phyloP scores from a whole-genome alignment of 2,888 invertebrate genomes.

The Tribolium freemani region DNA sequence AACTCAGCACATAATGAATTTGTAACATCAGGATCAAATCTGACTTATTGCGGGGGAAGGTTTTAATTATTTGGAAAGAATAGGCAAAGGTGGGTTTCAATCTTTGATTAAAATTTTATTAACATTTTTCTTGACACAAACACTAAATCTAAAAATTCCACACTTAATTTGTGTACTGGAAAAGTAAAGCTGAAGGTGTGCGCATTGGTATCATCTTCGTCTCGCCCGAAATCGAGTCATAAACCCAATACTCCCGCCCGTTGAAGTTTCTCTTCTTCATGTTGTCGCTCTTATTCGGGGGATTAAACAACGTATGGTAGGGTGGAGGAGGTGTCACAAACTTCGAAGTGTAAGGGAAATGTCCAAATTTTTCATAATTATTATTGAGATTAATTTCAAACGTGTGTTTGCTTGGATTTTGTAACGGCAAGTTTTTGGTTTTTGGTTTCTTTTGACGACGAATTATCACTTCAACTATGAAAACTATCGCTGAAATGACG shows the following conservation, averaged over 20 bases:
- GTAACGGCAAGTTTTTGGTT: constrained; percentile 1
- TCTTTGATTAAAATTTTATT: too few relatives aligned
- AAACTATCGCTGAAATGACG: constrained; percentile 74
- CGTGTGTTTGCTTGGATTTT: constrained; percentile 26
- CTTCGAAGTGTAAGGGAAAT: constrained; percentile 12
- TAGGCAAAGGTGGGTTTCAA: too few relatives aligned
- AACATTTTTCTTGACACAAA: too few relatives aligned
- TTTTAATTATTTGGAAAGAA: too few relatives aligned
- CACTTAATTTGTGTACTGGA: constrained; percentile 71
- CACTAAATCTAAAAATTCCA: neutral
- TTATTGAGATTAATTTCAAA: constrained; percentile 44
- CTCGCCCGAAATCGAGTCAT: constrained; percentile 74
- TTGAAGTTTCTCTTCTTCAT: constrained; percentile 76
- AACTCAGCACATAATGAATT: too few relatives aligned
- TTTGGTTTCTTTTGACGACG: constrained; percentile 1
- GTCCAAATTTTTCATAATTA: constrained; percentile 42
- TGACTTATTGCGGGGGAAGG: too few relatives aligned
- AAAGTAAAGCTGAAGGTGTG: constrained; percentile 83
- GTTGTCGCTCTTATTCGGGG: constrained; percentile 58
- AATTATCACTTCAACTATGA: constrained; percentile 74
- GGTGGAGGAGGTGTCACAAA: constrained; percentile 74
- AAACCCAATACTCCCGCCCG: constrained; percentile 83
- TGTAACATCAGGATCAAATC: too few relatives aligned
- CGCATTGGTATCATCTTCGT: constrained; percentile 81
- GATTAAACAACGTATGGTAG: constrained; percentile 75